phyloP scores from a whole-genome alignment of 2,113 vertebrate genomes.

The Oreotrochilus melanogaster region DNA sequence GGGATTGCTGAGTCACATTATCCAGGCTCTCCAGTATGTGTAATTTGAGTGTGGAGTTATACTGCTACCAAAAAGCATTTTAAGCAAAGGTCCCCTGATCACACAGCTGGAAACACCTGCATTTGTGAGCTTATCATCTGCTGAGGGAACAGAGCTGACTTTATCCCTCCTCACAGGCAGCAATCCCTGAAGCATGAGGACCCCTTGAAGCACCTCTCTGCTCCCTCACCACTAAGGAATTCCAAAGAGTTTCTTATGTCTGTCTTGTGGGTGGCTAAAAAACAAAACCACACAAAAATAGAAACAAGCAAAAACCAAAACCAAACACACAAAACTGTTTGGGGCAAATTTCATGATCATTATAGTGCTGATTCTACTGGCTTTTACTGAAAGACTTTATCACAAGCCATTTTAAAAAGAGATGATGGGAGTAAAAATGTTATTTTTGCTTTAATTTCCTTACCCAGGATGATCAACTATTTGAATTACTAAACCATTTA shows the following conservation, averaged over 20 bases:
- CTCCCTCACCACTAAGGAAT: neutral
- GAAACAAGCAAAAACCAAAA: neutral
- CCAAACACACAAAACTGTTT: neutral
- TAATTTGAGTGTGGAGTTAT: neutral
- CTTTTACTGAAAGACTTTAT: neutral
- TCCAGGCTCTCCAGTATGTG: neutral
- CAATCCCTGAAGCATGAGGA: neutral
- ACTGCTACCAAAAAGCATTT: neutral
- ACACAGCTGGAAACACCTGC: neutral
- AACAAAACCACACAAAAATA: neutral
- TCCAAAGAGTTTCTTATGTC: neutral
- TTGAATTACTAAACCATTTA: neutral
- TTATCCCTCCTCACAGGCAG: neutral
- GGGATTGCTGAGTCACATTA: neutral
- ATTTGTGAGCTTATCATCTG: neutral
- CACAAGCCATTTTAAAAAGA: neutral
- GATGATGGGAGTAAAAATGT: accelerated
- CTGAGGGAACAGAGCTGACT: neutral
- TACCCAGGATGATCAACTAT: neutral
- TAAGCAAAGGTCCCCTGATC: neutral
- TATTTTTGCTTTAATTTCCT: neutral
- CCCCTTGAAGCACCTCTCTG: neutral
- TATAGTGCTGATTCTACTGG: neutral
- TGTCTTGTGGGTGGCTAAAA: neutral
- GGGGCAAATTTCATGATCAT: neutral